phyloP scores from a whole-genome alignment of 1,140 invertebrate species.

The Kradibia gibbosae region DNA sequence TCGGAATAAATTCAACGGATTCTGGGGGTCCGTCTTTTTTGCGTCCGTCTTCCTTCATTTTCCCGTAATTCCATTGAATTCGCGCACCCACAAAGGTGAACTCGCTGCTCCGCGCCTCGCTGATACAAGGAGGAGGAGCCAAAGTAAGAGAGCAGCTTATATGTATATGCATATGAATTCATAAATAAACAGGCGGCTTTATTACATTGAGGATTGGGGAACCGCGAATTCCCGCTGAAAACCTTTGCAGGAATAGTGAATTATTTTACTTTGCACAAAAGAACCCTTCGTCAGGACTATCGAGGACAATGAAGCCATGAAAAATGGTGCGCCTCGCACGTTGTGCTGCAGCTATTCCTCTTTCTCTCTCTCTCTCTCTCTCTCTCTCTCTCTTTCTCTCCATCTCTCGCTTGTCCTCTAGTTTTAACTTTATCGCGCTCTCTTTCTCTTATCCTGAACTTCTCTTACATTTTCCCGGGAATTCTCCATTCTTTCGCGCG shows the following conservation, averaged over 20 bases:
- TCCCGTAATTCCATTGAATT: slow-evolving; percentile 41
- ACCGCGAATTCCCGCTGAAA: slow-evolving; percentile 24
- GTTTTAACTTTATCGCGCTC: not conserved
- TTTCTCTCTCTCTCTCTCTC: slow-evolving; percentile 24
- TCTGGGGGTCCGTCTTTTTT: slow-evolving; percentile 1
- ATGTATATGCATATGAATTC: slow-evolving; percentile 46
- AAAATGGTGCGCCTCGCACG: slow-evolving; percentile 59
- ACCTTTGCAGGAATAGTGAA: slow-evolving; percentile 46
- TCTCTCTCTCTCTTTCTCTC: not conserved
- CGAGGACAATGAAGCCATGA: slow-evolving; percentile 62
- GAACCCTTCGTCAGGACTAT: slow-evolving; percentile 59
- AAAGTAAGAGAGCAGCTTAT: not conserved
- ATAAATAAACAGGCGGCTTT: slow-evolving; percentile 49
- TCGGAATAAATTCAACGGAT: slow-evolving; percentile 41
- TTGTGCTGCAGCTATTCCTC: slow-evolving; percentile 48
- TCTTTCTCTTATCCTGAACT: not conserved
- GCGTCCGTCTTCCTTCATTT: slow-evolving; percentile 35
- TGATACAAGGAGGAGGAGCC: not conserved
- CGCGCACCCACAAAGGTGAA: slow-evolving; percentile 24
- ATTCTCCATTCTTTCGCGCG: slow-evolving; percentile 54
- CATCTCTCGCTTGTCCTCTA: not conserved
- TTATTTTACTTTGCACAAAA: slow-evolving; percentile 58
- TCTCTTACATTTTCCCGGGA: slow-evolving; percentile 50
- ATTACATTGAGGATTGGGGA: slow-evolving; percentile 23
- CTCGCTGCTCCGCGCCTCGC: not conserved